These are phyloP conservation scores for Tetragonula carbonaria DNA, from an alignment of 2,888 invertebrate species.

Conservation along the genomic window DNA sequence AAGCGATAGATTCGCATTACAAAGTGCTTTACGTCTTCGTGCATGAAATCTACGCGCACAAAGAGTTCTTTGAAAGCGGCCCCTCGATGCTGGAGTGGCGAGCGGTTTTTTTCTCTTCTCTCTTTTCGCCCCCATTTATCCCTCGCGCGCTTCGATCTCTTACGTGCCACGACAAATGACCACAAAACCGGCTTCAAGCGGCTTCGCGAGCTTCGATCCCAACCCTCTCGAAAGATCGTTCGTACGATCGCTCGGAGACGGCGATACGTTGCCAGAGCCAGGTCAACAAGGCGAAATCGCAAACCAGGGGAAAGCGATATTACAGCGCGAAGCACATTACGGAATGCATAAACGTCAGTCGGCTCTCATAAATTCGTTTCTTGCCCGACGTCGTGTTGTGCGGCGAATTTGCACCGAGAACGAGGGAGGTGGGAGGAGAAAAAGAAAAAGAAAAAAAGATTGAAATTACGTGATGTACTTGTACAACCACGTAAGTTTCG, in stretches of 20 bases:
- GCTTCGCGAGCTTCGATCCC: conserved; percentile 24
- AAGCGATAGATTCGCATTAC: neutral
- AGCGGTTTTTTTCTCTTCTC: neutral
- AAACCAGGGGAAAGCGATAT: conserved; percentile 36
- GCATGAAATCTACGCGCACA: neutral
- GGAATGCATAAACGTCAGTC: conserved; percentile 44
- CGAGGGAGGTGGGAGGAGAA: neutral
- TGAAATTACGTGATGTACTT: neutral
- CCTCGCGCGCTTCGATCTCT: neutral
- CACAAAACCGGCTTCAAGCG: conserved; percentile 36
- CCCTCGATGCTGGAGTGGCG: neutral
- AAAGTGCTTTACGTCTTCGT: neutral
- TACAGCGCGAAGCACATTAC: conserved; percentile 45
- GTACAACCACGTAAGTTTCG: neutral
- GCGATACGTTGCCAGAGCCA: conserved; percentile 23
- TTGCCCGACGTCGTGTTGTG: conserved; percentile 3
- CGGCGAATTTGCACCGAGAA: neutral
- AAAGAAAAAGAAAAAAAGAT: neutral
- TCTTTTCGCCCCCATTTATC: no score
- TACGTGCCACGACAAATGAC: conserved; percentile 5
- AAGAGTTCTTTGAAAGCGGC: neutral
- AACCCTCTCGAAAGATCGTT: conserved; percentile 17
- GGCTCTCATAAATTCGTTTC: conserved; percentile 47
- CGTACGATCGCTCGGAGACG: conserved; percentile 9
- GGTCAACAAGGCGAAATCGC: conserved; percentile 41